Base-by-base conservation (phyloP, 2,888 invertebrate genomes). In the Tipula confusa region DNA sequence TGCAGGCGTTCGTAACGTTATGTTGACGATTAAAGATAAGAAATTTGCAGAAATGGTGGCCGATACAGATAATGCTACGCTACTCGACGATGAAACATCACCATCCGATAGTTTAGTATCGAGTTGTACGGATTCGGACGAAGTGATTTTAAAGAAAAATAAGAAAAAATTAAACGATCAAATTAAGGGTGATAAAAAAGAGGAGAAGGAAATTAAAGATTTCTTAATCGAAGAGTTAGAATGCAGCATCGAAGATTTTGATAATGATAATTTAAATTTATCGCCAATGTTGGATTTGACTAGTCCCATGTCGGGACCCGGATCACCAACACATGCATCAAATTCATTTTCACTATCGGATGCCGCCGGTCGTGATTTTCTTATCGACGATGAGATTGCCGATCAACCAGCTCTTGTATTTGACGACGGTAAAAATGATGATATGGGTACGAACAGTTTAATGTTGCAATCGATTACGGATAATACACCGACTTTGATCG, bases 381-480 rank as follows among this genome's bases (percentile, higher is more conserved):
- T 97, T 85, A 93, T 93, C 85, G 97, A 97, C 87, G 97, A 97
- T 86, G 97, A 97, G 89, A 97, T 97, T 84, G 95, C 95, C 79
- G 97, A 97, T 90, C 97, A 97, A 87, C 97, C 97, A 11, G 96
- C 94, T 0, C 88, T 97, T 85, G 91, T 95, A 13, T 95, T 96
- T 87, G 84, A 84, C 80, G 84, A 82, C 43, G 83, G 83, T 9
- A 83, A 43, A 48, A 29, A 33, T 36, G 33, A 33, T 83, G 83
- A 83, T n/a, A 15, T 43, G 13, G 43, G 29, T 18, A 43, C 29
- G 7, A 29, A 29, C 28, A 83, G 83, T 29, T 9, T 43, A 18
- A 24, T 33, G 15, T 81, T 43, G n/a, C 29, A 83, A 33, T 81
- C 48, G 81, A 29, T 82, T 48, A 83, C 36, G 11, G 83, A 83